A percentile compares a stretch with the other conserved stretches of the same genome.
These are phyloP conservation scores for Ectropis grisescens DNA, from an alignment of 1,140 invertebrate species.

Conservation along the genomic window DNA sequence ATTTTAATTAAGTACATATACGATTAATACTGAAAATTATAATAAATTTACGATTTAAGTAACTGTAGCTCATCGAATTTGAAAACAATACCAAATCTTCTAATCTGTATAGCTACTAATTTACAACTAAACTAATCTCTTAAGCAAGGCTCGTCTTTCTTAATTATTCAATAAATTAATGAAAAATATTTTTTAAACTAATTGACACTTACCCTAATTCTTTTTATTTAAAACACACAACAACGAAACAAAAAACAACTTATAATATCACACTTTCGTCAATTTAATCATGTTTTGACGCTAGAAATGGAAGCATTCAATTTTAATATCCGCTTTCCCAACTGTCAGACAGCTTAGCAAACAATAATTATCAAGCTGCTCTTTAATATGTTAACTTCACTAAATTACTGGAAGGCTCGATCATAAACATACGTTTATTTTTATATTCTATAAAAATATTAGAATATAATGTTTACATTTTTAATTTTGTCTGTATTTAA, in stretches of 20 bases:
- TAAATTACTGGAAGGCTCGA: conserved; percentile 68
- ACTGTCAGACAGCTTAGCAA: conserved; percentile 58
- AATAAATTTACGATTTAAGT: too few relatives aligned
- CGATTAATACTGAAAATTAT: too few relatives aligned
- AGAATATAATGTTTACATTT: conserved; percentile 60
- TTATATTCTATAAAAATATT: conserved; percentile 70
- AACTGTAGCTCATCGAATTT: too few relatives aligned
- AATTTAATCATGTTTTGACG: conserved; percentile 36
- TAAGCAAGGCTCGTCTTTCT: conserved; percentile 69
- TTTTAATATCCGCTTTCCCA: conserved; percentile 26
- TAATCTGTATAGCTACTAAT: conserved; percentile 41
- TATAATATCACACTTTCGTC: conserved; percentile 64
- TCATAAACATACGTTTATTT: conserved; percentile 56
- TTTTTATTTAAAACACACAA: conserved; percentile 57
- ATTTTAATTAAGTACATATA: too few relatives aligned
- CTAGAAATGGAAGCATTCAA: conserved; percentile 47
- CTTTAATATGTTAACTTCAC: conserved; percentile 43
- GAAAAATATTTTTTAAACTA: conserved; percentile 43
- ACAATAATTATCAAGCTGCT: conserved; percentile 48
- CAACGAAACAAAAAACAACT: conserved; percentile 62
- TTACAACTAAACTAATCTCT: conserved; percentile 58
- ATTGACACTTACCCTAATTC: conserved; percentile 40
- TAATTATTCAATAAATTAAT: conserved; percentile 62
- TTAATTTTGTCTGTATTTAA: conserved; percentile 43
- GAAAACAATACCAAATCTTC: conserved; percentile 35